Percentiles rank a stretch among this genome's conserved stretches.
phyloP scores from a whole-genome alignment of 2,113 vertebrate genomes.

The Ahaetulla prasina region DNA sequence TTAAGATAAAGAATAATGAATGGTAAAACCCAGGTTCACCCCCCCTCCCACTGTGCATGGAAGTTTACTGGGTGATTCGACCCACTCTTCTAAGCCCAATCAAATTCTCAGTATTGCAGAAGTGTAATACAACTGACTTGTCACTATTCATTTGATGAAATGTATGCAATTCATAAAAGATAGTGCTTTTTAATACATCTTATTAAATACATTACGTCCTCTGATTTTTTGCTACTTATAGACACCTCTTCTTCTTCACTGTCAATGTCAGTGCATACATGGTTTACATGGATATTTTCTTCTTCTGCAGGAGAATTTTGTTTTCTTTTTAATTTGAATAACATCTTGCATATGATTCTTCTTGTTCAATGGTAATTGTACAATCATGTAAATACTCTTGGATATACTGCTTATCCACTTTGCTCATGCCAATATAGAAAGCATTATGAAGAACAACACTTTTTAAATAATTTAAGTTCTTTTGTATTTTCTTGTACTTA shows the following conservation, averaged over 20 bases:
- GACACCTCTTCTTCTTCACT: neutral
- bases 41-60: neutral
- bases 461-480: neutral
- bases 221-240: neutral
- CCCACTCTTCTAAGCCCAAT: neutral
- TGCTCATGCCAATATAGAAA: neutral
- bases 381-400: neutral
- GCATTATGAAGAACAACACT: neutral
- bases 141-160: neutral
- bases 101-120: neutral
- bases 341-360: neutral
- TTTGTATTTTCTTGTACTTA: neutral
- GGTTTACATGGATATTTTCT: neutral
- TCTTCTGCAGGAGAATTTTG: neutral
- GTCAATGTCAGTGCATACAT: too few species aligned
- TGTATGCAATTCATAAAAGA: neutral
- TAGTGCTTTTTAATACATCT: neutral
- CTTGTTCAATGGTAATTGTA: neutral
- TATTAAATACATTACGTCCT: neutral
- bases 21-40: neutral
- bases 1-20: neutral
- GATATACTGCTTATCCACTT: neutral
- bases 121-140: neutral
- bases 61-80: neutral
- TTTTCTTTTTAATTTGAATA: neutral